Conservation (phyloP, 2,113 vertebrate species). For the Cariama cristata region DNA sequence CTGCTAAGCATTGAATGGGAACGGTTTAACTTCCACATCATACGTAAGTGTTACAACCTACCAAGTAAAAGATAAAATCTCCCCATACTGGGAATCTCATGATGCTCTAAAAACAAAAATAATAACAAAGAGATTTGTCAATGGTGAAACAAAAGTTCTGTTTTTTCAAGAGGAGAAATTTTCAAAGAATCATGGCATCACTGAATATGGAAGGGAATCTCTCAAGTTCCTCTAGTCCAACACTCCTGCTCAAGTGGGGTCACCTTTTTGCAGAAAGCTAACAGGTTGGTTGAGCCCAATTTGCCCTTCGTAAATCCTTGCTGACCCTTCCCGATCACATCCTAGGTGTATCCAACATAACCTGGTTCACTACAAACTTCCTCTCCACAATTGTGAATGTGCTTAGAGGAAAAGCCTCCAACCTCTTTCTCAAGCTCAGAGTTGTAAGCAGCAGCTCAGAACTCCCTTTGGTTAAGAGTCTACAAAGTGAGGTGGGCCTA, state of each 20-base stretch:
- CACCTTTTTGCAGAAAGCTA: not conserved
- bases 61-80: not conserved
- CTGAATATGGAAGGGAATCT: not conserved
- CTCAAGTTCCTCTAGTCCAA: not conserved
- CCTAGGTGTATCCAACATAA: not conserved
- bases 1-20: not conserved
- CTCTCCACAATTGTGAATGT: not conserved
- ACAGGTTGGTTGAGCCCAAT: not conserved
- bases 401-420: not conserved
- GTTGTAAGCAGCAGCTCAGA: not conserved
- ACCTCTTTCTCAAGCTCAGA: not conserved
- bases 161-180: not conserved
- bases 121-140: rapidly evolving
- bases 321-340: not conserved
- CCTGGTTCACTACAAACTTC: not conserved
- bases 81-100: not conserved
- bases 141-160: not conserved
- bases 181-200: not conserved
- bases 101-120: not conserved
- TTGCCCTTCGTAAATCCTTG: not conserved
- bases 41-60: not conserved
- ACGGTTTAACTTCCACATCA: not conserved
- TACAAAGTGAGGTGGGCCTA: not conserved
- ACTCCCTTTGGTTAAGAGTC: not conserved
- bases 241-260: not conserved